Percentiles rank a stretch among this genome's conserved stretches.
Evolutionary conservation across 2,113 vertebrate species (phyloP).

Genomic region (Heliornis fulica): DNA sequence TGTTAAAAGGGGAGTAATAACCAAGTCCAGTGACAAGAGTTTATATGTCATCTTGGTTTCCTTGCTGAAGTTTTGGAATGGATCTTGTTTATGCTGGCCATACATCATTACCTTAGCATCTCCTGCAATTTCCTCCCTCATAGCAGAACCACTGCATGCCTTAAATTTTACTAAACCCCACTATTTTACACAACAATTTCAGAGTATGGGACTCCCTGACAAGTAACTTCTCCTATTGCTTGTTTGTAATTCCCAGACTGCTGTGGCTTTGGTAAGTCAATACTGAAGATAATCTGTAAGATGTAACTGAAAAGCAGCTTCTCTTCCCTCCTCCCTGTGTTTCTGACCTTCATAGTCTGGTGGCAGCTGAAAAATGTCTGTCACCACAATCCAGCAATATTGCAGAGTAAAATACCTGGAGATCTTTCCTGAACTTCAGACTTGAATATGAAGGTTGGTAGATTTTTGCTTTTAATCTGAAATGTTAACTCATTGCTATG

Average conservation of each 20-base stretch:
- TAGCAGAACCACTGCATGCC: neutral
- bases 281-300: neutral
- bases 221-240: neutral
- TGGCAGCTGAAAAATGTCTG: neutral
- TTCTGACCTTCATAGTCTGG: neutral
- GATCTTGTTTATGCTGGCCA: neutral
- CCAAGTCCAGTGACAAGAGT: too few species aligned
- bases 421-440: too few species aligned
- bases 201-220: neutral
- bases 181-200: neutral
- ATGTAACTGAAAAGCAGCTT: neutral
- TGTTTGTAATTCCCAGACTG: neutral
- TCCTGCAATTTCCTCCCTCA: neutral
- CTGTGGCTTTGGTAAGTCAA: too few species aligned
- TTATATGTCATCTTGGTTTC: neutral
- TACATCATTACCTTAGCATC: neutral
- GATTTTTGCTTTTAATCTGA: neutral
- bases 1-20: neutral
- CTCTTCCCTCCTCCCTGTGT: accelerated
- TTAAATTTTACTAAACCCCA: neutral
- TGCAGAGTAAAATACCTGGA: neutral
- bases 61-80: neutral
- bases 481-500: neutral
- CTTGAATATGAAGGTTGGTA: neutral
- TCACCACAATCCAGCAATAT: neutral